phyloP scores from a whole-genome alignment of 2,113 vertebrate species.

The Platycercus adscitus region DNA sequence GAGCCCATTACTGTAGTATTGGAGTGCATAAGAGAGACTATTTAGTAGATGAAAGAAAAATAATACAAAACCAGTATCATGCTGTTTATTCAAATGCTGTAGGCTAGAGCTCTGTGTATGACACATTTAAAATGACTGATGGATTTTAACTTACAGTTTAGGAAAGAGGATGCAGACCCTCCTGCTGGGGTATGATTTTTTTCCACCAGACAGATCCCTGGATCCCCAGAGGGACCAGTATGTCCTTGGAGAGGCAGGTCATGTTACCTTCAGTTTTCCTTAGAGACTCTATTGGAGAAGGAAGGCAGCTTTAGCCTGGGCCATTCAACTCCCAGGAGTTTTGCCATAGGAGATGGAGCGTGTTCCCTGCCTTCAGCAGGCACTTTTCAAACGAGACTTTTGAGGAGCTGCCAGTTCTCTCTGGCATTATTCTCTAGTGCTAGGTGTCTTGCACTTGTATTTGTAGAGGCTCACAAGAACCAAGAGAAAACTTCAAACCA shows the following conservation, averaged over 20 bases:
- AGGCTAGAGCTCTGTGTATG: constrained; percentile 5
- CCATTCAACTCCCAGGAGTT: neutral
- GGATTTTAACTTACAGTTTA: constrained; percentile 15
- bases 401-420: neutral
- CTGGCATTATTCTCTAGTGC: neutral
- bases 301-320: neutral
- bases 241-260: neutral
- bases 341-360: neutral
- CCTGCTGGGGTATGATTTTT: neutral
- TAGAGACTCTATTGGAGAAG: neutral
- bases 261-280: neutral
- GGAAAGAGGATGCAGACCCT: neutral
- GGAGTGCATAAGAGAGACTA: neutral
- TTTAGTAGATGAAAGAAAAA: constrained; percentile 37
- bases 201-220: neutral
- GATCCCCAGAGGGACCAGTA: neutral
- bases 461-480: neutral
- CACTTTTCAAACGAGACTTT: neutral
- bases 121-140: constrained; percentile 38
- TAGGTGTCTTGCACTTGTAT: neutral
- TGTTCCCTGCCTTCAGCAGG: neutral
- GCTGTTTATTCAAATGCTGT: constrained; percentile 31
- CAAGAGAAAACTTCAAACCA: neutral
- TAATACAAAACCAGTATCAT: neutral
- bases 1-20: neutral